Base-by-base conservation (phyloP, 1,140 invertebrate species). In the Aphaenogaster rudis region DNA sequence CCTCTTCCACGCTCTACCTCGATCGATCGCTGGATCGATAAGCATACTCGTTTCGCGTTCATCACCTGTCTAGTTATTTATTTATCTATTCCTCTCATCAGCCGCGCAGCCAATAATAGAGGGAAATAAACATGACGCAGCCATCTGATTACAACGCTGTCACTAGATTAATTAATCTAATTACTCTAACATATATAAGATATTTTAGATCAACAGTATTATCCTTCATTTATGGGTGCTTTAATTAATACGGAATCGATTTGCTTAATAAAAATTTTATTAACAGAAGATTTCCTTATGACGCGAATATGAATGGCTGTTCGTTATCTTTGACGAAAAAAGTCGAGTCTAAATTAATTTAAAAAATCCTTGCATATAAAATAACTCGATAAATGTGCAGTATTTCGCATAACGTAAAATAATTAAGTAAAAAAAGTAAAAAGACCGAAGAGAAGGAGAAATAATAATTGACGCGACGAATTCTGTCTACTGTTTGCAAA, bases 21-120 rank as follows among this genome's bases (percentile, higher is more conserved):
- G 80, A 84, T 84, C 80, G 69, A 84, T 84, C 61, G 17, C 28
- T 7, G n/a, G 67, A 74, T 82, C 80, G 69, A 84, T 84, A 84
- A 82, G 67, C 67, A 5, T 36, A 48, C 42, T 54, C 80, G 42
- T 57, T 50, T 2, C 69, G 33, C 42, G 69, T 39, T 74, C 69
- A 36, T 76, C 66, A 48, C 42, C 54, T 48, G 42, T 63, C 52
- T 74, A 84, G 54, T 63, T 61, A 28, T 50, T 84, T 84, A 84
- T 84, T 84, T 76, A 84, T 76, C 57, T 61, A 61, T 84, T 84
- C 28, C 67, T 72, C 67, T 74, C 80, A 74, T 74, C 69, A 63
- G 11, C 39, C 39, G 21, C 15, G 17, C 52, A 9, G 7, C 39
- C 21, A 61, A 84, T 76, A 84, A 84, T 48, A 74, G 39, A 52